Base-by-base conservation (phyloP, 2,888 invertebrate species). In the Thymelicus sylvestris region DNA sequence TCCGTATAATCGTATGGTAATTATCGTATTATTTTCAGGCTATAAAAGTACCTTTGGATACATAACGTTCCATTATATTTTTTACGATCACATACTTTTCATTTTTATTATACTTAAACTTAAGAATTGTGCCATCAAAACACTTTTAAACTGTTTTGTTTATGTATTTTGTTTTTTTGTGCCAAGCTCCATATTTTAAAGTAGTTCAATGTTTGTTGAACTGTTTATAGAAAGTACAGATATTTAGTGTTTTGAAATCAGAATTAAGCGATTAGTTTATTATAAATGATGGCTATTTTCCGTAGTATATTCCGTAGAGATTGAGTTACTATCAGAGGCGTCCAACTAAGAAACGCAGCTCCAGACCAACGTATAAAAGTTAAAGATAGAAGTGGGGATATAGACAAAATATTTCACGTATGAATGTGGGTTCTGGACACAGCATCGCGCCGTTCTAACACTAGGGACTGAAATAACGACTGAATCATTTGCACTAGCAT, bases 401-500 rank as follows among this genome's bases (percentile, higher is more conserved):
- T 72, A 73, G 73, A 75, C 72, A 74, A 75, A 73, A 74, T 76
- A 77, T 71, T 69, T 72, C 67, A 47, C 71, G 73, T 63, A 73
- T 74, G 71, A 72, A 66, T 73, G 55, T 55, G 62, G 52, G 52
- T 64, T 63, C 69, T 59, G 71, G 73, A 73, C 69, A 68, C 63
- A 69, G 59, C 47, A 15, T 47, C 64, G 65, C 65, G 72, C 50
- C 47, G 62, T 66, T 66, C 57, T 66, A 68, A 73, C 73, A 73
- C 74, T 74, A 65, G 63, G 13, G 66, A 74, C 76, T 69, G 59
- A 78, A 78, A 77, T 78, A 78, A 74, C 74, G 67, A 8, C 64
- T 74, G 78, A 76, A 71, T 78, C 78, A 77, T 66, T 66, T 75
- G 60, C 66, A 67, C 19, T 60, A 60, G 50, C 19, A 19, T 73